Base-by-base conservation (phyloP, 2,888 invertebrate species). In the Biston stratarius region DNA sequence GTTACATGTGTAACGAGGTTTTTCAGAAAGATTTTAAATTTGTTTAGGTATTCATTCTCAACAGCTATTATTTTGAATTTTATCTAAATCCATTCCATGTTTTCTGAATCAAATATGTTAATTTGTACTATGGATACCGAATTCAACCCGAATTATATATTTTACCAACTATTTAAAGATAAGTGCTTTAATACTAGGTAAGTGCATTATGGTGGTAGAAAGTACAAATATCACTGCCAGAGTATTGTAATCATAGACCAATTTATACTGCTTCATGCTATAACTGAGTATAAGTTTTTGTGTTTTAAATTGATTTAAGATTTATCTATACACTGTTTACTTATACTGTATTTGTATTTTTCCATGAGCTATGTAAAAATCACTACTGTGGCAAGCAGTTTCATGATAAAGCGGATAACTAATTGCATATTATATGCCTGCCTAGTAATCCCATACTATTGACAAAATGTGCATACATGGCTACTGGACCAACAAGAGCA, bases 171-270 rank as follows among this genome's bases (percentile, higher is more conserved):
- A n/a, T 42, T 24, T 40, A 15, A 38, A 57, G 38, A 49, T 60
- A 52, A 61, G 56, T 56, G 47, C 61, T 58, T 49, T 59, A 42
- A 57, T 38, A 42, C 15, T 14, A 45, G 45, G 45, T 45, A 12
- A 11, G 7, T 12, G 6, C 12, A 12, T n/a, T 45, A 34, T 9
- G 38, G 9, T 9, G 38, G 38, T 38, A 38, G 8, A 38, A 38
- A 8, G 33, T 36, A 70, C 60, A 71, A 63, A 53, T 69, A 71
- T 74, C 81, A 81, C 80, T 80, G 79, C 79, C 81, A 64, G 53
- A 70, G 24, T 24, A 24, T 3, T 24, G 24, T 24, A 24, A 24
- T 24, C 24, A 24, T 24, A 24, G 24, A 24, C 24, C 24, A 24
- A 24, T 24, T 24, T 24, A 24, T 24, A 24, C 24, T 24, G 24